These are phyloP conservation scores for Torymus texanus DNA, from an alignment of 2,888 invertebrate species.

Conservation along the genomic window DNA sequence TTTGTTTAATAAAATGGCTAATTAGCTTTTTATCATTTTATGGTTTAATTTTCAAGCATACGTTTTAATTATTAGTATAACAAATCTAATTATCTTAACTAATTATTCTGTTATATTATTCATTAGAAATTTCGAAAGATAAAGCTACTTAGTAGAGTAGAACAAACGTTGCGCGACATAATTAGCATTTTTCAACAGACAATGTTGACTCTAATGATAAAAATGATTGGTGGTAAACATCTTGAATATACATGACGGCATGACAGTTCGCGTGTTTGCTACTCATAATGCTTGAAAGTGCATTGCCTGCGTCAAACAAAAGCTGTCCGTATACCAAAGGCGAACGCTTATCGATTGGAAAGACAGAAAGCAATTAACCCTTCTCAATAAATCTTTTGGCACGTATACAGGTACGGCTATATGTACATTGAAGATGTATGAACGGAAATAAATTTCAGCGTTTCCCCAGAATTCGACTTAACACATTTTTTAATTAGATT, in stretches of 20 bases:
- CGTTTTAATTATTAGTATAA: too few relatives aligned
- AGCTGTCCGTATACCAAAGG: constrained; percentile 3
- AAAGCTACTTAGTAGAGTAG: too few relatives aligned
- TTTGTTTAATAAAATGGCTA: too few relatives aligned
- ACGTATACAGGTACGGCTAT: not conserved
- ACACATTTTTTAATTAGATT: not conserved
- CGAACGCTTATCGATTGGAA: constrained; percentile 19
- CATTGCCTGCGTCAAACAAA: not conserved
- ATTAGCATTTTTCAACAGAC: constrained; percentile 1
- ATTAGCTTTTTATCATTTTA: too few relatives aligned
- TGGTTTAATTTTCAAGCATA: too few relatives aligned
- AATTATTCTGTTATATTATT: too few relatives aligned
- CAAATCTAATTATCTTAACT: too few relatives aligned
- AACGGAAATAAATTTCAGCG: not conserved
- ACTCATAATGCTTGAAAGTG: constrained; percentile 13
- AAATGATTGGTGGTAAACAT: not conserved
- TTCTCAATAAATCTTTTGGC: constrained; percentile 5
- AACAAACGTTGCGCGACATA: not conserved
- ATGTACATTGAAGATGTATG: too few relatives aligned
- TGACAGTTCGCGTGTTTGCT: constrained; percentile 11
- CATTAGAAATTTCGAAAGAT: too few relatives aligned
- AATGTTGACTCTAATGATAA: not conserved
- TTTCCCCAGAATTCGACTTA: not conserved
- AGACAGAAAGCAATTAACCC: constrained; percentile 24
- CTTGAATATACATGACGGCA: not conserved